phyloP scores from a whole-genome alignment of 2,113 vertebrate genomes.

The Erythrolamprus reginae region DNA sequence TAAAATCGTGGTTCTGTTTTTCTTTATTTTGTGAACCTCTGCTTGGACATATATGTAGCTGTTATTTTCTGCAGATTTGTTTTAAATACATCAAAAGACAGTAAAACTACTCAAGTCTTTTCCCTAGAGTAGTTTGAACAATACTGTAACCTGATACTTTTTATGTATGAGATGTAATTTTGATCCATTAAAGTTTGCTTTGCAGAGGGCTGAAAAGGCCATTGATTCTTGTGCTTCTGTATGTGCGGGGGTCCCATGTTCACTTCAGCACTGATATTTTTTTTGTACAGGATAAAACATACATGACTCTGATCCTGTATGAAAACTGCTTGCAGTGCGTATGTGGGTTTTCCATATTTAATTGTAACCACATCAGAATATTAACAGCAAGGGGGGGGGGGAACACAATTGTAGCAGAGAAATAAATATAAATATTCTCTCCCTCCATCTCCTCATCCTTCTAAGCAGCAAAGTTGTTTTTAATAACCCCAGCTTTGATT shows the following conservation, averaged over 20 bases:
- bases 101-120: not conserved
- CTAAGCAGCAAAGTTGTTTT: not conserved
- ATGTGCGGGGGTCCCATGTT: not conserved
- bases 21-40: not conserved
- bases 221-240: not conserved
- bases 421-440: not conserved
- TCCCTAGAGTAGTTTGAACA: not conserved
- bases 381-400: not conserved
- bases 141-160: slow-evolving; percentile 54
- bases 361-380: not conserved
- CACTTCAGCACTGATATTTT: not conserved
- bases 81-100: slow-evolving; percentile 9
- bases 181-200: slow-evolving; percentile 63
- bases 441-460: not conserved
- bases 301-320: not conserved
- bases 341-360: not conserved
- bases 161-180: slow-evolving; percentile 65
- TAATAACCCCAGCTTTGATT: not conserved
- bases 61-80: not conserved
- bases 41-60: too few relatives aligned
- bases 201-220: not conserved
- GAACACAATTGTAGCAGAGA: not conserved
- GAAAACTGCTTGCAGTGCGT: not conserved
- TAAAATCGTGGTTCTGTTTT: not conserved
- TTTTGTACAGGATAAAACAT: not conserved